Conservation (phyloP, 2,888 invertebrate species). For the Villa cingulata region DNA sequence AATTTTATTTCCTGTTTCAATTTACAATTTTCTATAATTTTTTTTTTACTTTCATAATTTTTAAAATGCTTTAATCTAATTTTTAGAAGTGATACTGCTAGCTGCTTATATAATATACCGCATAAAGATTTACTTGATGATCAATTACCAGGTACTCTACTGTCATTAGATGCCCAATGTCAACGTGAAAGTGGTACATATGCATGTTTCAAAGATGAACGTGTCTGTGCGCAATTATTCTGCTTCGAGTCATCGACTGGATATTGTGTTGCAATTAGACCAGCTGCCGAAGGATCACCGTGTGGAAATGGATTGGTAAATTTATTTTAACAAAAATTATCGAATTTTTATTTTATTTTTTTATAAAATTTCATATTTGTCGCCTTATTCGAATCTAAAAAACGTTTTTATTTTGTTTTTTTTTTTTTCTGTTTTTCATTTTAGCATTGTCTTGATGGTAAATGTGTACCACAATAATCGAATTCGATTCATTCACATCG, state of each 20-base stretch:
- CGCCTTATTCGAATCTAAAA: too few relatives aligned
- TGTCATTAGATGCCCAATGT: constrained; percentile 85
- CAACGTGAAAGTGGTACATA: constrained; percentile 85
- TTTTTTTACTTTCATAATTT: neutral
- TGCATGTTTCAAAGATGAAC: constrained; percentile 73
- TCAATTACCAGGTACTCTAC: constrained; percentile 74
- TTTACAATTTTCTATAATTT: neutral
- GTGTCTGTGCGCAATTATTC: constrained; percentile 88
- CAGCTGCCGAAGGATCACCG: constrained; percentile 86
- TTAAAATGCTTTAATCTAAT: constrained; percentile 16
- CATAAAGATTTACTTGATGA: constrained; percentile 84
- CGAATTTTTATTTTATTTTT: too few relatives aligned
- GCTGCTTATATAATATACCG: constrained; percentile 83
- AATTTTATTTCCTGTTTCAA: too few relatives aligned
- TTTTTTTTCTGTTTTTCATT: constrained; percentile 33
- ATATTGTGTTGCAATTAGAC: constrained; percentile 89
- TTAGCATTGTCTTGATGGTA: constrained; percentile 83
- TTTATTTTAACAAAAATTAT: too few relatives aligned
- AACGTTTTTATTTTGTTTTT: neutral
- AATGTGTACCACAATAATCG: constrained; percentile 81
- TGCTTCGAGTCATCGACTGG: constrained; percentile 90
- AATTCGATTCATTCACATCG: constrained; percentile 69
- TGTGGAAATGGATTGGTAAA: constrained; percentile 84
- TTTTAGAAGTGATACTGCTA: constrained; percentile 85
- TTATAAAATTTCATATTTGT: too few relatives aligned